A percentile compares a stretch with the other conserved stretches of the same genome.
These are phyloP conservation scores for Sebastes trivittatus DNA, from an alignment of 2,797 vertebrate species.

Conservation along the genomic window DNA sequence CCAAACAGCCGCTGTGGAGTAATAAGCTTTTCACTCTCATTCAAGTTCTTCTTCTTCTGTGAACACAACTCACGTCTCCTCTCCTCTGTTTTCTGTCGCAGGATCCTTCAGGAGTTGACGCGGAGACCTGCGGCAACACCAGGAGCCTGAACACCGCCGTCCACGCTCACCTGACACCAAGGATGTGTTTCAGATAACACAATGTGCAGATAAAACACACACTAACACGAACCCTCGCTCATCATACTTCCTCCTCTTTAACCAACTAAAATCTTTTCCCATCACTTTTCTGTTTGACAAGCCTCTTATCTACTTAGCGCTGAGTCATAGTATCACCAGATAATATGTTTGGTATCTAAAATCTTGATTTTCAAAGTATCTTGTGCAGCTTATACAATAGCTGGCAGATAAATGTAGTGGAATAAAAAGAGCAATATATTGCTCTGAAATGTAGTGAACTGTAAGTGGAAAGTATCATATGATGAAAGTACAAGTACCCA, in stretches of 20 bases:
- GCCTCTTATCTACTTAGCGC: not conserved
- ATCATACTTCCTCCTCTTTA: not conserved
- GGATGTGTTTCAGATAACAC: slow-evolving; percentile 16
- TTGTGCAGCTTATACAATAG: not conserved
- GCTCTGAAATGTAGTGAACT: not conserved
- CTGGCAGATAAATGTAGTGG: not conserved
- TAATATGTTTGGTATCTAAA: not conserved
- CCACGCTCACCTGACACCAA: not conserved
- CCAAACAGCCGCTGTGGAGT: slow-evolving; percentile 29
- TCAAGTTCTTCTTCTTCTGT: not conserved
- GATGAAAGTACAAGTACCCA: not conserved
- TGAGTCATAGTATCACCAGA: not conserved
- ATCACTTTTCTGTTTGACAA: not conserved
- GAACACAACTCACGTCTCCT: slow-evolving; percentile 20
- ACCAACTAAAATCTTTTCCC: not conserved
- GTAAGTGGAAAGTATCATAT: not conserved
- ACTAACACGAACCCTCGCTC: not conserved
- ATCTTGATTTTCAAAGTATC: not conserved
- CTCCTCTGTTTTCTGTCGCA: slow-evolving; percentile 43
- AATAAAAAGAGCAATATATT: not conserved
- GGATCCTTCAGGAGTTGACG: slow-evolving; percentile 41
- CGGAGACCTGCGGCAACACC: not conserved
- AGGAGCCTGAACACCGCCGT: not conserved
- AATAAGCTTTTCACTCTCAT: slow-evolving; percentile 27
- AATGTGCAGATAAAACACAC: slow-evolving; percentile 5